Evolutionary conservation across 2,888 invertebrate genomes (phyloP).

Genomic region (Acanthosepion pharaonis): DNA sequence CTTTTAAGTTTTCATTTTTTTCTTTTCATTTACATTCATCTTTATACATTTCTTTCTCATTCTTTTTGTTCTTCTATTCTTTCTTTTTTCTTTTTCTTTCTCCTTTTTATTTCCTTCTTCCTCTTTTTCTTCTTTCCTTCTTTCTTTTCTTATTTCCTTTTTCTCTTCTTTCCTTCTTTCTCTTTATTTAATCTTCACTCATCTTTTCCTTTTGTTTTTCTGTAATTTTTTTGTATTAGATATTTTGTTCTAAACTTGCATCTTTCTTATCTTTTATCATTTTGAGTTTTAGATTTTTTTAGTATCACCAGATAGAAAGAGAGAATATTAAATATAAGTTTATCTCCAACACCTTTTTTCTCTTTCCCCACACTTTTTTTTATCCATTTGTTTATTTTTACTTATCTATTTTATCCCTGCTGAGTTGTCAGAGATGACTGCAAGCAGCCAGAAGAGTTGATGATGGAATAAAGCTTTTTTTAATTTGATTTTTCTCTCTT

Average conservation of each 20-base stretch:
- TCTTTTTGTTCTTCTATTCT: neutral
- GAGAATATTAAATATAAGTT: neutral
- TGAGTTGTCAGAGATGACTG: conserved; percentile 22
- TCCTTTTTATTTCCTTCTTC: neutral
- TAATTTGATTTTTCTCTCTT: neutral
- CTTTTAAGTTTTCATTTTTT: neutral
- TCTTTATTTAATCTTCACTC: neutral
- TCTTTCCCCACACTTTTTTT: neutral
- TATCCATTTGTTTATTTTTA: neutral
- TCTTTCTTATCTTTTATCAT: neutral
- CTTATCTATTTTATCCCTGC: neutral
- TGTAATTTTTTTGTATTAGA: neutral
- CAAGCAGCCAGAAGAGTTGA: neutral
- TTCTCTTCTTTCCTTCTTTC: neutral
- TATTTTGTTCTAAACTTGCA: neutral
- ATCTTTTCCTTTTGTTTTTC: neutral
- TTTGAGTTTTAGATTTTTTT: neutral
- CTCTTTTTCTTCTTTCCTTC: neutral
- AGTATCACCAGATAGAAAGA: neutral
- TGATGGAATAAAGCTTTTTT: neutral
- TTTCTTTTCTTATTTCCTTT: neutral
- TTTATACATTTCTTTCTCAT: neutral
- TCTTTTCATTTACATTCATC: no score
- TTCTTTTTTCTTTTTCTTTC: neutral
- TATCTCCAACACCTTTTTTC: neutral